Evolutionary conservation across 2,113 vertebrate genomes (phyloP), one percentile per base, ranked within the genome.

Genomic region (Etheostoma spectabile): DNA sequence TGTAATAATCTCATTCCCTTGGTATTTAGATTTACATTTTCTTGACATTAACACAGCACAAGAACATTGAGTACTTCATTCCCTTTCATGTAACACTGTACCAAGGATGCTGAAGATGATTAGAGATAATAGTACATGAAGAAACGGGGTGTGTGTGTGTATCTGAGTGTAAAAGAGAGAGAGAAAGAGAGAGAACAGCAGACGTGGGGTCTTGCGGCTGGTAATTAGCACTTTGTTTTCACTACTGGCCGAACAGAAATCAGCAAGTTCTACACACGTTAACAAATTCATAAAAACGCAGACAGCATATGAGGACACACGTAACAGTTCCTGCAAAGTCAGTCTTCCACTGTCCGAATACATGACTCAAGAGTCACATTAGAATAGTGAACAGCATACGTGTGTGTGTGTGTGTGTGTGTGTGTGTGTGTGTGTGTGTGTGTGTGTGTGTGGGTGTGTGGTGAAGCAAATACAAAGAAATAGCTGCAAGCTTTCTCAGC

Each of bases 141-240:
- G 16, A 15, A 51, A 27, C 7, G 24, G 74, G 22, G 65, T 52
- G 68, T 30, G 61, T 18, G 67, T 22, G 45, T 35, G 45, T n/a
- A n/a, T 56, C 53, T 55, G 75, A 62, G 33, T 52, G 73, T 48
- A 3, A 24, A 27, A 14, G 22, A 52, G 63, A 35, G 74, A 21
- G 48, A 11, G 22, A 52, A 57, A 35, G 74, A 35, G 22, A 27
- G 57, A 12, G 27, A 51, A 57, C 16, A 59, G 60, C 35, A 83
- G 69, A 85, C 15, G 1, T 49, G n/a, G 22, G 77, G 76, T 87
- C 82, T 80, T 82, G 78, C 53, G 61, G 78, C 46, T 74, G 71
- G 64, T 83, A 91, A 90, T 91, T 85, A 93, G 79, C 66, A 76
- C 77, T 87, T 82, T 59, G 86, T 71, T 84, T 79, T 76, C 85